Conservation (phyloP, 1,140 invertebrate species). For the Macrocentrus cingulum region DNA sequence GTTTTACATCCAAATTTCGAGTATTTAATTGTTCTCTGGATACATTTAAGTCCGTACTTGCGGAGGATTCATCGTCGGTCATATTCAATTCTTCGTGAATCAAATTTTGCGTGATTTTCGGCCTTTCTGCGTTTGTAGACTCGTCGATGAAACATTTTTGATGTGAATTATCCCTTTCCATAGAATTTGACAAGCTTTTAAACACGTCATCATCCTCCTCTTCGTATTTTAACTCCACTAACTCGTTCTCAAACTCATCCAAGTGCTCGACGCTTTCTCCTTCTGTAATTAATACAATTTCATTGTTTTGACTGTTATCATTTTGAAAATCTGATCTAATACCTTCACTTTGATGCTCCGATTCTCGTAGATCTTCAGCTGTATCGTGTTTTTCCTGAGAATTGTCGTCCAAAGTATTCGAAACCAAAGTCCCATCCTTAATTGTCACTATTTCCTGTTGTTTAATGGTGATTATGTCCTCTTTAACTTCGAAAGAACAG, state of each 20-base stretch:
- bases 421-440: no score
- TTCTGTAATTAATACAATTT: not conserved
- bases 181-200: constrained; percentile 36
- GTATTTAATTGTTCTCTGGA: not conserved
- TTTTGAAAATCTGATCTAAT: no score
- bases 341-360: not conserved
- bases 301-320: not conserved
- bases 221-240: constrained; percentile 23
- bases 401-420: no score
- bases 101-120: constrained; percentile 19
- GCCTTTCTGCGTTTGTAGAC: not conserved
- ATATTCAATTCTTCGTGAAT: constrained; percentile 38
- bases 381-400: no score
- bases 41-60: constrained; percentile 15
- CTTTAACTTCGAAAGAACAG: not conserved
- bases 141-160: constrained; percentile 14
- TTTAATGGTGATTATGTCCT: no score
- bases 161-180: constrained; percentile 22
- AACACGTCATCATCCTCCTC: constrained; percentile 37
- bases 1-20: not conserved
- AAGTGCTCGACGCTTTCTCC: not conserved
- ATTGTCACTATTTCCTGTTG: no score
- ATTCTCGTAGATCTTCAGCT: not conserved
- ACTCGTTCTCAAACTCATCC: constrained; percentile 26
- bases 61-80: constrained; percentile 49